Conservation (phyloP, 2,888 invertebrate genomes). For the Philhelius pedissequus region DNA sequence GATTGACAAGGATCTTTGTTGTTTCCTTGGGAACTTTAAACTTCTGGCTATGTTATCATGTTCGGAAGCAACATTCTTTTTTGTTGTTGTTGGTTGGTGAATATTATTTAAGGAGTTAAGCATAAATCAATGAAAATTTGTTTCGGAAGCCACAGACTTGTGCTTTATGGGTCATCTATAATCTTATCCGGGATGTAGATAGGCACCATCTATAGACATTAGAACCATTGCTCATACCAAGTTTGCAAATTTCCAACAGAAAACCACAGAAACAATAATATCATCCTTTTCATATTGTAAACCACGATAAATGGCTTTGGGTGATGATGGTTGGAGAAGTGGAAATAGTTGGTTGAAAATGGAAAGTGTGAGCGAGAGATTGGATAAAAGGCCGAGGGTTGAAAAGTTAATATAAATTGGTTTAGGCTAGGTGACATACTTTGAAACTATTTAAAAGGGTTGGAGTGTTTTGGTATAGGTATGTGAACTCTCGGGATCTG, state of each 20-base stretch:
- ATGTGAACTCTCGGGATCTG: slow-evolving; percentile 8
- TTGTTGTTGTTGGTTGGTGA: background rate
- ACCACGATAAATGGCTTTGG: slow-evolving; percentile 64
- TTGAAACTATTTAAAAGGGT: slow-evolving; percentile 34
- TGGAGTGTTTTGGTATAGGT: slow-evolving; percentile 23
- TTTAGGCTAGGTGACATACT: slow-evolving; percentile 50
- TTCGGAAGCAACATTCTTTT: background rate
- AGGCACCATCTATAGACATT: background rate
- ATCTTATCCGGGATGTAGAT: slow-evolving; percentile 13
- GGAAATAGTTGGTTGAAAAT: too few species aligned
- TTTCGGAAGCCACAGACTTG: slow-evolving; percentile 41
- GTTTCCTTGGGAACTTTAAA: background rate
- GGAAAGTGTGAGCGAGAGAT: background rate
- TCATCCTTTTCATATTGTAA: slow-evolving; percentile 62
- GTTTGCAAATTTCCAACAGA: slow-evolving; percentile 56
- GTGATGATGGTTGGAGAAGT: slow-evolving; percentile 29
- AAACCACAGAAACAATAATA: slow-evolving; percentile 64
- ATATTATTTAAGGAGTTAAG: slow-evolving; percentile 28
- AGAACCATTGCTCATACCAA: background rate
- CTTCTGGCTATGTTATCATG: background rate
- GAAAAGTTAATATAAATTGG: background rate
- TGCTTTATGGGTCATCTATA: slow-evolving; percentile 44
- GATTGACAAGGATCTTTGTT: slow-evolving; percentile 53
- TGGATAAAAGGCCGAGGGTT: background rate
- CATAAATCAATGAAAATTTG: slow-evolving; percentile 45